Evolutionary conservation across 92 coral and sea anemone species (phyloP), one percentile per base, ranked within the genome.

Genomic region (Ricordea florida): DNA sequence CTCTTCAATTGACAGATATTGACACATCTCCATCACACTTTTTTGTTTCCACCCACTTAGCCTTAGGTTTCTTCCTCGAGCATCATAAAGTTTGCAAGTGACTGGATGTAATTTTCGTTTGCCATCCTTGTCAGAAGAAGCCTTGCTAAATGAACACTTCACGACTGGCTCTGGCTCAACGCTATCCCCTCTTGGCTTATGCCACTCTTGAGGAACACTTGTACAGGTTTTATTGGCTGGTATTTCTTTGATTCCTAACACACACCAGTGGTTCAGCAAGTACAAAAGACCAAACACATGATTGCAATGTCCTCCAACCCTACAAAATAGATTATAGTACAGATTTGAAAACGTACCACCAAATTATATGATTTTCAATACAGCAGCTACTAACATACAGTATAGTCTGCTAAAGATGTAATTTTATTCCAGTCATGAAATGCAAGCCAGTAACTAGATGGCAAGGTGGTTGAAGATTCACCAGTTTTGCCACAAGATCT

Each of bases 231-330:
- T 66, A 30, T 83, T 83, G n/a, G 79, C 79, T 22, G 79, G 66
- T 11, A 83, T 74, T 75, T 75, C 88, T 32, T 27, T 66, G 14
- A 83, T 16, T 30, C 82, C 70, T 25, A 83, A 23, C 63, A 83
- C 49, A 60, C 33, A 47, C 89, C 84, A 83, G 63, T 76, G 89
- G 45, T 47, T 58, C 16, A 75, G 55, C 16, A 42, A 18, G 26
- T 57, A 83, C 21, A 75, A 52, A 25, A 67, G 62, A 2, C 59
- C 74, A 34, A 33, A 45, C 4, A 53, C 33, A 17, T 52, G 66
- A 64, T 77, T 77, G 44, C 83, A 83, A 47, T 83, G 89, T 28
- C 83, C 89, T 4, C 89, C 79, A 30, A 11, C 27, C 61, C 83
- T 75, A 55, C 38, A 32, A 24, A 32, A n/a, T n/a, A n/a, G n/a